A percentile compares a stretch with the other conserved stretches of the same genome.
These are phyloP conservation scores for Clarias laeviceps DNA, from an alignment of 2,797 vertebrate genomes.

Conservation along the genomic window DNA sequence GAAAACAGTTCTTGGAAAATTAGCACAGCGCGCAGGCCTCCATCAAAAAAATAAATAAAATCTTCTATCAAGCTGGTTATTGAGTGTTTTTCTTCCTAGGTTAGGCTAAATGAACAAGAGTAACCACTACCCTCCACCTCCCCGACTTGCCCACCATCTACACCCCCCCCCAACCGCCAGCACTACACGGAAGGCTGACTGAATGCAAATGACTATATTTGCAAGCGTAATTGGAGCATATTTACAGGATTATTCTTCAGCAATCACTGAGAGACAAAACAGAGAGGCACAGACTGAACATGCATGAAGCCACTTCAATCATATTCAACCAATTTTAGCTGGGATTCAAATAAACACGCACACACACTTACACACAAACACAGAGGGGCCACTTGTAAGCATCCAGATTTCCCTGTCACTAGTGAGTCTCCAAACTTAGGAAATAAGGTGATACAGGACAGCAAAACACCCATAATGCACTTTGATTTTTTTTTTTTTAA, in stretches of 20 bases:
- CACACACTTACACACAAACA: conserved; percentile 15
- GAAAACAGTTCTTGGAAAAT: conserved; percentile 36
- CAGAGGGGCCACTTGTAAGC: not conserved
- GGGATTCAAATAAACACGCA: conserved; percentile 10
- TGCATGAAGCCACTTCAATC: conserved; percentile 46
- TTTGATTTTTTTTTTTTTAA: not conserved
- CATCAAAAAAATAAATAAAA: not conserved
- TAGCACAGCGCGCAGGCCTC: conserved; percentile 13
- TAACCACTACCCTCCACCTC: not conserved
- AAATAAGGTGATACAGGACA: not conserved
- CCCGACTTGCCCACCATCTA: not conserved
- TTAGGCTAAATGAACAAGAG: conserved; percentile 52
- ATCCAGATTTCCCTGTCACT: not conserved
- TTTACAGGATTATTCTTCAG: conserved; percentile 51
- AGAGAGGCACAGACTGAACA: conserved; percentile 46
- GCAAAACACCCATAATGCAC: not conserved
- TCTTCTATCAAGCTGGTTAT: conserved; percentile 34
- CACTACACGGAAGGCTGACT: conserved; percentile 32
- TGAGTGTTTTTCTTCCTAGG: conserved; percentile 35
- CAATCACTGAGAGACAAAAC: conserved; percentile 56
- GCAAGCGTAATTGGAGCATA: conserved; percentile 51
- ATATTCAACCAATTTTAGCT: conserved; percentile 40
- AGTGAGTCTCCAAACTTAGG: too few species aligned
- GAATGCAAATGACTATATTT: conserved; percentile 49
- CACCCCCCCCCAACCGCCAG: not conserved